Evolutionary conservation across 2,888 invertebrate species (phyloP), one percentile per base, ranked within the genome.

Genomic region (Carpatolechia fugitivella): DNA sequence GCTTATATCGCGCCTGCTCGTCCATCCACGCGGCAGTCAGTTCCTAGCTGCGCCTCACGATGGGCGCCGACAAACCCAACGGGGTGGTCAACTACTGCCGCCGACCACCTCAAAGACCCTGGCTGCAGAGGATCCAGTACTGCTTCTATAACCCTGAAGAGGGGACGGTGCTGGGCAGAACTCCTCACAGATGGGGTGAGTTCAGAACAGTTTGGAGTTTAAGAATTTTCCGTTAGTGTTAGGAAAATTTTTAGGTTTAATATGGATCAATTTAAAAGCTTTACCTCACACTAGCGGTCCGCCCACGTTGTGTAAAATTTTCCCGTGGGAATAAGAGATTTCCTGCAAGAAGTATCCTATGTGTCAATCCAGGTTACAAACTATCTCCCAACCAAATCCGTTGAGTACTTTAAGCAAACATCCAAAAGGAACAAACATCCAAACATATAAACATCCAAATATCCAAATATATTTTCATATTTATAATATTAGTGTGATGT

Each of bases 131-230:
- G 58, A 64, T 89, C 53, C 72, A 78, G 61, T 88, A 87, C 51
- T 80, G 76, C 31, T 93, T 95, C 63, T 92, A 92, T 70, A 91
- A 94, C 65, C 80, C 92, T 0, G 87, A 91, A 51, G 91, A 93
- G 31, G 91, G 92, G 40, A 93, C 92, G 16, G 89, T 94, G 57
- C 75, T 93, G 58, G 93, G 93, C 1, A 86, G 94, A 51, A 92
- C 93, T 46, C 85, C 89, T 14, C 78, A 82, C 58, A 87, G 93
- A 78, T 95, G 95, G 94, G 93, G 95, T 94, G 82, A 93, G 93
- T 68, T 30, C 11, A n/a, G 14, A 11, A 35, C n/a, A 13, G 29
- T 24, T 2, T 29, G 18, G 29, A 46, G 11, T 24, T 29, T 5
- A 1, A 30, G n/a, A 30, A 13, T 31, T 33, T 31, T 30, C 13